phyloP scores from a whole-genome alignment of 2,113 vertebrate species.

The Donacobius atricapilla region DNA sequence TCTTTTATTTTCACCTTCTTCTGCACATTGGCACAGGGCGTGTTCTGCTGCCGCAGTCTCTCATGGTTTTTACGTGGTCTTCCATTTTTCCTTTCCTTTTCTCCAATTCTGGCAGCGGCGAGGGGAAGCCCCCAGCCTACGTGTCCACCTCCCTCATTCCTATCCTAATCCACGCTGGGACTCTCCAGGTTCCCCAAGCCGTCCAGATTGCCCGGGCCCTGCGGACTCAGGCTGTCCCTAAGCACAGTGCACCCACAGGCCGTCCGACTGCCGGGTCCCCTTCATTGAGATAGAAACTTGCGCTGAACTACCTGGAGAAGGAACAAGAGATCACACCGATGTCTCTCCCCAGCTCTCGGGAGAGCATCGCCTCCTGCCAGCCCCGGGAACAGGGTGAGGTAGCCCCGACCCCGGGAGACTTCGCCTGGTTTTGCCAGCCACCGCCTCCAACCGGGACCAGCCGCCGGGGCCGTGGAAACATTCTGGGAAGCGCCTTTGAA shows the following conservation, averaged over 20 bases:
- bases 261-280: no score
- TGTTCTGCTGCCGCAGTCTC: not conserved
- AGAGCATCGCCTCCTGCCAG: not conserved
- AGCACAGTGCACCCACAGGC: not conserved
- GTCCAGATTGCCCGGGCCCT: not conserved
- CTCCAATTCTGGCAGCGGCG: not conserved
- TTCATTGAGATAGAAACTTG: not conserved
- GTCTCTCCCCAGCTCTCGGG: not conserved
- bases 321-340: not conserved
- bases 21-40: not conserved
- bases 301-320: not conserved
- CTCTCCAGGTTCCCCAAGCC: not conserved
- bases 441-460: not conserved
- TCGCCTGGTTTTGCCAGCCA: not conserved
- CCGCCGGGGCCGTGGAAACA: not conserved
- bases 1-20: not conserved
- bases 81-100: not conserved
- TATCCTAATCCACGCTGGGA: not conserved
- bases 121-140: fast-evolving
- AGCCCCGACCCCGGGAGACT: not conserved
- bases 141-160: not conserved
- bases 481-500: not conserved
- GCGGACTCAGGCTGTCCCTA: no score
- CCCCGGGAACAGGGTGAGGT: fast-evolving
- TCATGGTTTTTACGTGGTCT: not conserved